phyloP scores from a whole-genome alignment of 2,797 vertebrate species.

The Apogon talboti region DNA sequence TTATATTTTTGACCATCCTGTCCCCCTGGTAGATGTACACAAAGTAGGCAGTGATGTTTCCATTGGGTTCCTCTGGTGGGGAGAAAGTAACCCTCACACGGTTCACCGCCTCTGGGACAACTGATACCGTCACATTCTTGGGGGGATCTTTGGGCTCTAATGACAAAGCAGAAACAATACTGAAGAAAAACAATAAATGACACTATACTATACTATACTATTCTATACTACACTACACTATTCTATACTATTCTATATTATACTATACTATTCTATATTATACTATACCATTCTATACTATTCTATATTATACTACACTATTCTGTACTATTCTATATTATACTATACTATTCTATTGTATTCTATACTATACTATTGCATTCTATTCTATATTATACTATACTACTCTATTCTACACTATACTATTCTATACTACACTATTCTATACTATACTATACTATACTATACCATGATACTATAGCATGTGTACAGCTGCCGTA shows the following conservation, averaged over 20 bases:
- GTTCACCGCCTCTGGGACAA: conserved; percentile 91
- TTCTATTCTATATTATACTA: too few relatives aligned
- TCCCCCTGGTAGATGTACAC: conserved; percentile 88
- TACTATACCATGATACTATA: background rate
- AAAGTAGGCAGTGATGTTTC: conserved; percentile 92
- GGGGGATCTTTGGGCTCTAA: conserved; percentile 94
- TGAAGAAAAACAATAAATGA: conserved; percentile 1
- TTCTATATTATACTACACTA: too few relatives aligned
- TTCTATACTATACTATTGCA: too few relatives aligned
- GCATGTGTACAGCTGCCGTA: background rate
- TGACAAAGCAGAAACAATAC: conserved; percentile 11
- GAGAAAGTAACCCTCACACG: conserved; percentile 90
- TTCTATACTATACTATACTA: too few relatives aligned
- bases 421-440: too few relatives aligned
- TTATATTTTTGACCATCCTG: conserved; percentile 84
- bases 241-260: too few relatives aligned
- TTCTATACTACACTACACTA: too few relatives aligned
- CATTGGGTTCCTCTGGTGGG: conserved; percentile 91
- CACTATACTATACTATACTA: too few relatives aligned
- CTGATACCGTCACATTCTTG: conserved; percentile 90
- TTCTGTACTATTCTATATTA: too few relatives aligned
- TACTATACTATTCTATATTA: too few relatives aligned
- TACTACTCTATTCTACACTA: too few relatives aligned
- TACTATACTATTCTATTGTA: background rate
- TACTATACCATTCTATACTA: background rate